Base-by-base conservation (phyloP, 1,140 invertebrate species). In the Megalonaias nervosa region DNA sequence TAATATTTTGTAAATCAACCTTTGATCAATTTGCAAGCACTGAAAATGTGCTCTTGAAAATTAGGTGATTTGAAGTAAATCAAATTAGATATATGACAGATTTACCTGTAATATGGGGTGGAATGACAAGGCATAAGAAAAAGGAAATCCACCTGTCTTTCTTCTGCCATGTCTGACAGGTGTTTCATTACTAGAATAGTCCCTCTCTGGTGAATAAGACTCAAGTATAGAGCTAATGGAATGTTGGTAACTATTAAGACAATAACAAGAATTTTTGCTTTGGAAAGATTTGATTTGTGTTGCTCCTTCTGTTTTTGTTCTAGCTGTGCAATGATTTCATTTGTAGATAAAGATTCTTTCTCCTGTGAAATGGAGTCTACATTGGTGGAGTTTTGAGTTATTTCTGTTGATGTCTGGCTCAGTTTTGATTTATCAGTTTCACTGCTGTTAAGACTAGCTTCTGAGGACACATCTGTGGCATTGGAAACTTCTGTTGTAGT, bases 91-190 rank as follows among this genome's bases (percentile, higher is more conserved):
- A 48, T 38, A 19, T 26, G 19, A 59, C 26, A 56, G 9, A 71
- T 58, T 79, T 82, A 90, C 89, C 89, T 95, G 87, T 97, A 97
- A 58, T 95, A 93, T 1, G 97, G 97, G 6, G 95, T 97, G 19
- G 96, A 96, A 90, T 98, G 97, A 87, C 97, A 99, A 0, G 97
- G 97, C 93, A 96, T 97, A n/a, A 98, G 91, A 91, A 97, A 97
- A n/a, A 97, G 89, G 31, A 97, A 89, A 55, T 91, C 90, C 81
- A 94, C 90, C 1, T 89, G 78, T 59, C 79, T 76, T 19, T 83
- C 79, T 55, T 67, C 67, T 79, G 79, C 77, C n/a, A 84, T 79
- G 61, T 89, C 85, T 61, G 93, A 88, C 26, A 98, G 86, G 77
- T 94, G 89, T 12, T 93, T 91, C 94, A 97, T 96, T 15, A 95